Base-by-base conservation (phyloP, 1,140 invertebrate species). In the Drosophila paulistorum region DNA sequence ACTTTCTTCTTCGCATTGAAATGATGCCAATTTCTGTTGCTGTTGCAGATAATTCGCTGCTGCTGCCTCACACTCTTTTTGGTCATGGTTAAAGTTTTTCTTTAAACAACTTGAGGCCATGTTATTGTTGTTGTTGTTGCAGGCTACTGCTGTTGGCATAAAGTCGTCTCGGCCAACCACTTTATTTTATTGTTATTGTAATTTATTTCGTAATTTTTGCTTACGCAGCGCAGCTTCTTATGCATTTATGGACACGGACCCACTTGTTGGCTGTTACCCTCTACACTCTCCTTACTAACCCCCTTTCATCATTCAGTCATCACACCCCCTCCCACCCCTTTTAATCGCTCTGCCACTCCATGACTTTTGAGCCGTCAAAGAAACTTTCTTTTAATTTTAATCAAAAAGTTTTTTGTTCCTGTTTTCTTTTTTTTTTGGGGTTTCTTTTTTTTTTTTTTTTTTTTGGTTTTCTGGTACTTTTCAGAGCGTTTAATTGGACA, bases 301-400 rank as follows among this genome's bases (percentile, higher is more conserved):
- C 33, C 14, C 13, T 20, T 45, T 20, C 14, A 13, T 20, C 30
- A 35, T 35, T 26, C 51, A 37, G 17, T 35, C 54, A 37, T 2
- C 23, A 35, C 9, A 2, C 7, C 10, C 35, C 33, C 33, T 17
- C 1, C 13, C 54, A 11, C 7, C 62, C 71, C 13, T 35, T 60
- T 42, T 64, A 68, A 45, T 35, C 71, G 42, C 71, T 62, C 68
- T 23, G 45, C 45, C 45, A 51, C 45, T 20, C 45, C 45, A 51
- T 51, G 74, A 76, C 74, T 76, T 63, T 68, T 76, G 67, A 76
- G 60, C 74, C 74, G 30, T 66, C 65, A 23, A 72, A 68, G 30
- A 73, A 82, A 87, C 75, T 82, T 87, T 85, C 75, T 73, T 87
- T 51, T 82, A 82, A 85, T 85, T 85, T 85, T 85, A 85, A 85